Conservation (phyloP, 2,113 vertebrate species). For the Origma solitaria region DNA sequence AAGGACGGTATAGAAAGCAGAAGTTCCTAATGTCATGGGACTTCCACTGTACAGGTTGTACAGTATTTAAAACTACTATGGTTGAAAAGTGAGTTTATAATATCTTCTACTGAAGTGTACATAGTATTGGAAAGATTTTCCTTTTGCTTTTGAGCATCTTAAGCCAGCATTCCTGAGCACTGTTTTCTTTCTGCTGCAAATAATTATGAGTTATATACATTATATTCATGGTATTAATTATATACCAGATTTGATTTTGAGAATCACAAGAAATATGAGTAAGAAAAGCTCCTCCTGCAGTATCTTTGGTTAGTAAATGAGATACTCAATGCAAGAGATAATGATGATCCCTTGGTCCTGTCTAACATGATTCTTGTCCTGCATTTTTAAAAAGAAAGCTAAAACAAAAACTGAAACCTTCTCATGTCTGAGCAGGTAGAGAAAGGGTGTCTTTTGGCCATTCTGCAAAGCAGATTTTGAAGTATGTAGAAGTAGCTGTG, state of each 20-base stretch:
- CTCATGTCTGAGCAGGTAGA: not conserved
- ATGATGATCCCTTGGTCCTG: not conserved
- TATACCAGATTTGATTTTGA: not conserved
- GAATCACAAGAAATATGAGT: not conserved
- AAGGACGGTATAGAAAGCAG: too few species aligned
- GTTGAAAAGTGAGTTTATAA: not conserved
- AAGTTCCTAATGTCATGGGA: not conserved
- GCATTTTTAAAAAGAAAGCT: not conserved
- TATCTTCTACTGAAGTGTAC: not conserved
- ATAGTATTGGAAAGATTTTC: not conserved
- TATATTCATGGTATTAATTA: not conserved
- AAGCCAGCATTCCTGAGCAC: not conserved
- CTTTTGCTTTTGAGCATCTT: not conserved
- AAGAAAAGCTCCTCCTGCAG: not conserved
- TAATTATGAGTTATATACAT: not conserved
- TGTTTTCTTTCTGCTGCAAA: not conserved
- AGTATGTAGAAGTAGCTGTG: not conserved
- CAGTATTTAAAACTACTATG: not conserved
- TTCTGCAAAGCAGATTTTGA: not conserved
- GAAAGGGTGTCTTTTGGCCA: not conserved
- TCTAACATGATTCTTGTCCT: not conserved
- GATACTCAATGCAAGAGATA: not conserved
- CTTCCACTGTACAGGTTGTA: not conserved
- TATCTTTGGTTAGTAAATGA: not conserved
- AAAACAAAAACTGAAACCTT: not conserved